A percentile compares a stretch with the other conserved stretches of the same genome.
These are phyloP conservation scores for Trematomus bernacchii DNA, from an alignment of 2,797 vertebrate species.

Conservation along the genomic window DNA sequence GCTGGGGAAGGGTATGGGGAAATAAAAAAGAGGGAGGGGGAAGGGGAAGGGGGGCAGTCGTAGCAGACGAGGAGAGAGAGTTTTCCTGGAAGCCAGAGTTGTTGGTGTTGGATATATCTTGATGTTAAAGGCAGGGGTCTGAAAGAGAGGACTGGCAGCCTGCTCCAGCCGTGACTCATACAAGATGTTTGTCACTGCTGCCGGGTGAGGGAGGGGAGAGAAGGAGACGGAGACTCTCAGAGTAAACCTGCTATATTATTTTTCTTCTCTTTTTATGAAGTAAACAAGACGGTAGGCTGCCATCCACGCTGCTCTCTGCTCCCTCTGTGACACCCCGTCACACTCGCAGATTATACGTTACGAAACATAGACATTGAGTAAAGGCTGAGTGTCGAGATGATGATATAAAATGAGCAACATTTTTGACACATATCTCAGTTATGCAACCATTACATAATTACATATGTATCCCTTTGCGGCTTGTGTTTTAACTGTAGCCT, in stretches of 20 bases:
- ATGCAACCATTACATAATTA: slow-evolving; percentile 47
- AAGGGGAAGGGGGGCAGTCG: slow-evolving; percentile 51
- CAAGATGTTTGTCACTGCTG: slow-evolving; percentile 80
- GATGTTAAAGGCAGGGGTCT: slow-evolving; percentile 75
- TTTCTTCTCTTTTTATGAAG: slow-evolving; percentile 30
- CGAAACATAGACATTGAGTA: neutral
- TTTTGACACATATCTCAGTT: slow-evolving; percentile 46
- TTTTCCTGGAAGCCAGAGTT: slow-evolving; percentile 82
- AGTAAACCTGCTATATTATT: slow-evolving; percentile 60
- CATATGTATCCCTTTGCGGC: slow-evolving; percentile 27
- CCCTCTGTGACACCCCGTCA: neutral
- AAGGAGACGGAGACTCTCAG: slow-evolving; percentile 55
- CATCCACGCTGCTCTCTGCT: slow-evolving; percentile 13
- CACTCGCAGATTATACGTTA: slow-evolving; percentile 2
- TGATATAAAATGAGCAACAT: slow-evolving; percentile 21
- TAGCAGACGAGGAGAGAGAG: slow-evolving; percentile 74
- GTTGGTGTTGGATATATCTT: slow-evolving; percentile 75
- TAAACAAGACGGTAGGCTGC: slow-evolving; percentile 7
- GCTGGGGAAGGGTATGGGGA: slow-evolving; percentile 68
- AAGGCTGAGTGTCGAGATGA: slow-evolving; percentile 16
- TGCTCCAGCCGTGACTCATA: slow-evolving; percentile 84
- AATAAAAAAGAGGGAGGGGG: slow-evolving; percentile 65
- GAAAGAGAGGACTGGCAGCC: slow-evolving; percentile 76
- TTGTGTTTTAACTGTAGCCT: slow-evolving; percentile 20
- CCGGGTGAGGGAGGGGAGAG: slow-evolving; percentile 72